Percentiles rank a stretch among this genome's conserved stretches.
Evolutionary conservation across 2,888 invertebrate species (phyloP).

Genomic region (Philopedon plagiatum): DNA sequence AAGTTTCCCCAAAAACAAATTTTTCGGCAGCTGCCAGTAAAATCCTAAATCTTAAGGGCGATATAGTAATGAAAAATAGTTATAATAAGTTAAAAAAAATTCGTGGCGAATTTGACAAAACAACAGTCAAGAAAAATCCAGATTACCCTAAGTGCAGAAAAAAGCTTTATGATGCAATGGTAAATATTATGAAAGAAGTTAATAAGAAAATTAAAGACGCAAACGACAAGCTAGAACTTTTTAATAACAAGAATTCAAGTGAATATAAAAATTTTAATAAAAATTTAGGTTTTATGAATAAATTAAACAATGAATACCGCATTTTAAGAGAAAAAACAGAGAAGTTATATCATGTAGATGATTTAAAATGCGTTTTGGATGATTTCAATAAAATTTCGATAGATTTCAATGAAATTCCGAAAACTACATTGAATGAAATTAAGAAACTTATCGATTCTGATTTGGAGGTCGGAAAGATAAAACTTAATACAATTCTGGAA

Average conservation of each 20-base stretch:
- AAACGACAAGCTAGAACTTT: background rate
- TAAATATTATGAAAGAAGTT: background rate
- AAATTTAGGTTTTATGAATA: background rate
- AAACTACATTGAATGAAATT: background rate
- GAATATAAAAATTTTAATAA: background rate
- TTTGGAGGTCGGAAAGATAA: background rate
- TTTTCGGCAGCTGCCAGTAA: background rate
- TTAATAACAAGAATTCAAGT: background rate
- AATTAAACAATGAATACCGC: background rate
- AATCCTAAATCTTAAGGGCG: background rate
- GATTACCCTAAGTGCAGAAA: background rate
- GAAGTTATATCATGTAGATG: background rate
- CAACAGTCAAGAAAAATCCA: background rate
- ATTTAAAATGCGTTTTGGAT: background rate
- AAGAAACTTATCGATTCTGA: background rate
- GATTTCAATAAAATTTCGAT: too few relatives aligned
- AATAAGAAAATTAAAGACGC: background rate
- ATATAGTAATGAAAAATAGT: too few relatives aligned
- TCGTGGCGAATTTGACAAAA: background rate
- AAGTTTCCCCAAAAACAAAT: background rate
- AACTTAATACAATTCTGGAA: slow-evolving; percentile 15
- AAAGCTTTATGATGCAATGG: background rate
- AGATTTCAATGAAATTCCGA: background rate
- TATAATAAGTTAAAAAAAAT: background rate
- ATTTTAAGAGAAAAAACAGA: background rate